Conservation (phyloP, 2,797 vertebrate genomes). For the Anisognathus igniventris region DNA sequence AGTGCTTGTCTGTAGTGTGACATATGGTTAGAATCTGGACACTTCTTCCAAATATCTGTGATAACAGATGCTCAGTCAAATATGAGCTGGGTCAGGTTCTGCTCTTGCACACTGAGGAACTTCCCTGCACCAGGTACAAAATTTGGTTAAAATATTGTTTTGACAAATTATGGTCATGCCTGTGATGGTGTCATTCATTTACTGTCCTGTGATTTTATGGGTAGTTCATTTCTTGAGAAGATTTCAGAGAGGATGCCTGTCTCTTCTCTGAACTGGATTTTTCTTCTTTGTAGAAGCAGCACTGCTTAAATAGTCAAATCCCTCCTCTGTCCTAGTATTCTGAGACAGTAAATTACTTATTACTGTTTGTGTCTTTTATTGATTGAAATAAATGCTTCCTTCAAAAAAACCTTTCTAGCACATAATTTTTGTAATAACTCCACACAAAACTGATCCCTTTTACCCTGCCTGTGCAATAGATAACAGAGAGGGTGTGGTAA, state of each 20-base stretch:
- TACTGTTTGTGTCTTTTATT: not conserved
- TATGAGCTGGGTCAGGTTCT: not conserved
- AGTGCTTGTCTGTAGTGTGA: not conserved
- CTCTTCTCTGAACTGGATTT: not conserved
- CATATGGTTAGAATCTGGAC: not conserved
- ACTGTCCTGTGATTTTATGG: not conserved
- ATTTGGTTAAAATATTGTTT: not conserved
- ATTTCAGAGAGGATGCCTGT: not conserved
- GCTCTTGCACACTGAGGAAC: not conserved
- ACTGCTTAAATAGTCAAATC: not conserved
- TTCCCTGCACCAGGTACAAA: not conserved
- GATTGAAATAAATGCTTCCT: not conserved
- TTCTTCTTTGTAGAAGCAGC: not conserved
- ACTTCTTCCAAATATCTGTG: not conserved
- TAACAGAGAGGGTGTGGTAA: not conserved
- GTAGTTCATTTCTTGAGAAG: not conserved
- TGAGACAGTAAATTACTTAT: not conserved
- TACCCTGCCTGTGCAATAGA: not conserved
- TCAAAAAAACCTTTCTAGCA: not conserved
- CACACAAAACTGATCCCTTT: not conserved
- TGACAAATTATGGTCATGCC: not conserved
- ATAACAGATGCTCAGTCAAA: not conserved
- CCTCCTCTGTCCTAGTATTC: not conserved
- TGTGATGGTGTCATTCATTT: not conserved
- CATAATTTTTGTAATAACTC: not conserved